Evolutionary conservation across 2,888 invertebrate genomes (phyloP), one percentile per base, ranked within the genome.

Genomic region (Lithophane leautieri): DNA sequence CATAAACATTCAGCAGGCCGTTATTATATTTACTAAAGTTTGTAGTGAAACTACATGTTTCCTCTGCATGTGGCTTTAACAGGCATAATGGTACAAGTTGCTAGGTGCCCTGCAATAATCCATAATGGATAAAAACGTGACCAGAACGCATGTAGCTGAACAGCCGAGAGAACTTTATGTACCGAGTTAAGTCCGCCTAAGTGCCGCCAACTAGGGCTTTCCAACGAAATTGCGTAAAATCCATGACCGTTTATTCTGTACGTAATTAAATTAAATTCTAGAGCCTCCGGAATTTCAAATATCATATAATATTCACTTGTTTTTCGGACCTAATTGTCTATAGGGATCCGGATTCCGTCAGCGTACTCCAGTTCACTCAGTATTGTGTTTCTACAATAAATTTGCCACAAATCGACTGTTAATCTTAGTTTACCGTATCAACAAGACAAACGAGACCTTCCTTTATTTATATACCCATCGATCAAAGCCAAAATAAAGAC

Each of bases 401-500:
- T 63, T 60, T 66, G 58, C 60, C 65, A 61, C 67, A 61, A 62
- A 83, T 77, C 70, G 73, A 68, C 76, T 80, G 73, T 82, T 79
- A 73, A 83, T 82, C 82, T 83, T 80, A 82, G 82, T 83, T 77
- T 66, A 73, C 81, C 40, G 84, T 77, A 77, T 62, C 42, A 62
- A 25, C 58, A 81, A 81, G 84, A 84, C 84, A 83, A 83, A 83
- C 83, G 81, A 83, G 74, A 68, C 73, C 74, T 75, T 76, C 69
- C 65, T 83, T 83, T 84, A 84, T 84, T 83, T 84, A 84, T 79
- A 63, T 79, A 66, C 66, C 73, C 82, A 84, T 87, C 80, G 78
- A 84, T 84, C 84, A 86, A 80, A 78, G 82, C 79, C 85, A 86
- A 88, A 88, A 88, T 88, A 84, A 87, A 88, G 86, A 83, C 87